Percentiles rank a stretch among this genome's conserved stretches.
Conservation (phyloP, 2,113 vertebrate species). For the Lepisosteus oculatus region DNA sequence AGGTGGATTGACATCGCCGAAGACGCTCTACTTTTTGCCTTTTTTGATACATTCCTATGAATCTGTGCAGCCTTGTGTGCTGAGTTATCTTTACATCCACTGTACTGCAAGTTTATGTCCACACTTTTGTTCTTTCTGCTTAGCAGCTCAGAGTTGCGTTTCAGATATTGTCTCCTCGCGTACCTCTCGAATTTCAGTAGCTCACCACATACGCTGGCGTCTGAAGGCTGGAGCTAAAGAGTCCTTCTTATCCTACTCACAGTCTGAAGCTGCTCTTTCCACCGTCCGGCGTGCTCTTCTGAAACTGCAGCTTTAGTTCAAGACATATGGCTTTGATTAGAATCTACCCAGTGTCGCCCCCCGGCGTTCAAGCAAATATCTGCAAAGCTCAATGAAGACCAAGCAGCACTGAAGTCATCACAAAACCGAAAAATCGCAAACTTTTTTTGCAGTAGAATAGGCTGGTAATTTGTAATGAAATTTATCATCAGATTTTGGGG, state of each 20-base stretch:
- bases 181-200: slow-evolving; percentile 8
- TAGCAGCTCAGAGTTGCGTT: neutral
- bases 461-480: no score
- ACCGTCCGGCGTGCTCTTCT: slow-evolving; percentile 31
- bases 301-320: slow-evolving; percentile 9
- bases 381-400: no score
- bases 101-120: slow-evolving; percentile 19
- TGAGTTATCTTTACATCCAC: slow-evolving; percentile 55
- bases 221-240: neutral
- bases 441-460: no score
- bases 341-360: slow-evolving; percentile 45
- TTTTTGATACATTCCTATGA: slow-evolving; percentile 62
- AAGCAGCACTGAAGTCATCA: no score
- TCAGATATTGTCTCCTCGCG: slow-evolving; percentile 29
- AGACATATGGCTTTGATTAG: slow-evolving; percentile 49
- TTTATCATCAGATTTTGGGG: no score
- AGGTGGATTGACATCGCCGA: slow-evolving; percentile 54
- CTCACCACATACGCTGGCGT: neutral
- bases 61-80: slow-evolving; percentile 28
- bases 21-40: slow-evolving; percentile 46
- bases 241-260: slow-evolving; percentile 10
- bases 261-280: slow-evolving; percentile 3
- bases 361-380: slow-evolving; percentile 33
- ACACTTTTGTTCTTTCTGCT: slow-evolving; percentile 13
- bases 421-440: no score